Evolutionary conservation across 2,888 invertebrate genomes (phyloP).

Genomic region (Pollenia labialis): DNA sequence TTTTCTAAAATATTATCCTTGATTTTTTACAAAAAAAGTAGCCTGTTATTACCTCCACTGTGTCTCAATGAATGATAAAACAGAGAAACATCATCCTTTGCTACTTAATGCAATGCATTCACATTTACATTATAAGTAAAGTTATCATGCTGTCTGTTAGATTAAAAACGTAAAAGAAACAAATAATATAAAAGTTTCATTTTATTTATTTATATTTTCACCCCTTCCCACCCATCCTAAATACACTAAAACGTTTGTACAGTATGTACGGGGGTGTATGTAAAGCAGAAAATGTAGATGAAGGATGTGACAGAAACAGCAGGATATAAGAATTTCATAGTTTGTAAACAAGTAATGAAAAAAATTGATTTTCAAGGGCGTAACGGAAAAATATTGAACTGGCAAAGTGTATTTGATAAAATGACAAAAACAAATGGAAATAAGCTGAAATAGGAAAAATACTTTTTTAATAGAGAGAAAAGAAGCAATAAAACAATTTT

Average conservation of each 20-base stretch:
- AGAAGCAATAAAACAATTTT: constrained; percentile 59
- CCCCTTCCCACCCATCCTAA: neutral
- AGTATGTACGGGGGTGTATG: too few species aligned
- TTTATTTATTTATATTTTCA: constrained; percentile 13
- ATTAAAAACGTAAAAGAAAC: constrained; percentile 50
- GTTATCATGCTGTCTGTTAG: constrained; percentile 59
- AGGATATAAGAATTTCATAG: constrained; percentile 63
- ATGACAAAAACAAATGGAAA: constrained; percentile 48
- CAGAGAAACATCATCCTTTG: constrained; percentile 26
- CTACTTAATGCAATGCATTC: constrained; percentile 36
- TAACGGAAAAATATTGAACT: constrained; percentile 35
- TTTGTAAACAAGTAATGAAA: constrained; percentile 67
- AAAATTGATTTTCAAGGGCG: constrained; percentile 68
- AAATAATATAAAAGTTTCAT: constrained; percentile 52
- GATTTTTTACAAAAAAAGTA: too few species aligned
- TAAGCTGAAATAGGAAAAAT: constrained; percentile 24
- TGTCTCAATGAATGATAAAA: neutral
- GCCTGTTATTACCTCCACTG: neutral
- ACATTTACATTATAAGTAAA: constrained; percentile 55
- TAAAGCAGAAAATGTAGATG: neutral
- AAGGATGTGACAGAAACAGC: constrained; percentile 59
- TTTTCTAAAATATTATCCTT: too few species aligned
- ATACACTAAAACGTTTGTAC: neutral
- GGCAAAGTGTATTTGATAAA: constrained; percentile 33
- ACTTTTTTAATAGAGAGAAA: neutral